Evolutionary conservation across 1,140 invertebrate species (phyloP).

Genomic region (Pseudomyrmex gracilis): DNA sequence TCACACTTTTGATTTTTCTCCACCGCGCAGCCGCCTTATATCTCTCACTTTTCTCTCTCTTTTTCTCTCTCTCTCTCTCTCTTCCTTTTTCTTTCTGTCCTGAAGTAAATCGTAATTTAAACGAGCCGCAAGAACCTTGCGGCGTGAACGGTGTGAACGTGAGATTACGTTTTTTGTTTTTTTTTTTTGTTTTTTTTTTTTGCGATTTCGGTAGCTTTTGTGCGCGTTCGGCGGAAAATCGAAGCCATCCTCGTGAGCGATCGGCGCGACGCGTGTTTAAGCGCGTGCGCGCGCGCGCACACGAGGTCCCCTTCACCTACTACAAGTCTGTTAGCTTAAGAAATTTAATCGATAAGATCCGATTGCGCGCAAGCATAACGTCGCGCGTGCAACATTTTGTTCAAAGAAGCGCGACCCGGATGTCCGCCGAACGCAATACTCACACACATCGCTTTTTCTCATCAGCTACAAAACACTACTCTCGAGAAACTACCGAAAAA

Average conservation of each 20-base stretch:
- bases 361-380: too few relatives aligned
- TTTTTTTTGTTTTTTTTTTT: not conserved
- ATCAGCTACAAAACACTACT: conserved; percentile 12
- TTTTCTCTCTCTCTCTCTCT: not conserved
- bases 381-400: too few relatives aligned
- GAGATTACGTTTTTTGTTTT: conserved; percentile 52
- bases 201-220: too few relatives aligned
- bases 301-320: too few relatives aligned
- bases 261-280: too few relatives aligned
- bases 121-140: not conserved
- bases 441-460: not conserved
- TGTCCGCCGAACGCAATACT: too few relatives aligned
- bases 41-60: not conserved
- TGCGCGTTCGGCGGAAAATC: too few relatives aligned
- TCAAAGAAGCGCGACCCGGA: too few relatives aligned
- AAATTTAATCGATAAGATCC: too few relatives aligned
- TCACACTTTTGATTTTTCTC: conserved; percentile 40
- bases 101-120: not conserved
- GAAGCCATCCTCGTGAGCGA: too few relatives aligned
- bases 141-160: conserved; percentile 34
- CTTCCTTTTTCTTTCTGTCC: conserved; percentile 1
- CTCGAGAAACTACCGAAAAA: conserved; percentile 31
- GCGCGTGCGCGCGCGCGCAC: too few relatives aligned
- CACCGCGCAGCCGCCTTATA: conserved; percentile 11
- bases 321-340: too few relatives aligned